These are phyloP conservation scores for Eclectus roratus DNA, from an alignment of 2,113 vertebrate genomes.

Conservation along the genomic window DNA sequence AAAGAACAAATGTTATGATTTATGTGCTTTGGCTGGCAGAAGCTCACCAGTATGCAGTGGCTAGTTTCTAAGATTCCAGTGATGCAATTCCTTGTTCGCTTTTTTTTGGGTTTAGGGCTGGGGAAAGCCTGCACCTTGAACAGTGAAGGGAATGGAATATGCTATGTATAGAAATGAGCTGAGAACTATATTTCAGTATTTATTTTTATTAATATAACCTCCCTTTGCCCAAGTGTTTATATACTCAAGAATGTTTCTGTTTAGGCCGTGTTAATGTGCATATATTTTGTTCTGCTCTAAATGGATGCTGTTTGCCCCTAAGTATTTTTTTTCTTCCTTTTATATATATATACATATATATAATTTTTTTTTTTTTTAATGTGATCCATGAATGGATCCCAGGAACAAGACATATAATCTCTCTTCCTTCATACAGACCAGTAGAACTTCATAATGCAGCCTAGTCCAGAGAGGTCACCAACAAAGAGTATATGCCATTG, in stretches of 20 bases:
- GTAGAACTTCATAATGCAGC: neutral
- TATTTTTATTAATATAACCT: neutral
- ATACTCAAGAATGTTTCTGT: neutral
- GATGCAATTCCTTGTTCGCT: neutral
- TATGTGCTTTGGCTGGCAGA: neutral
- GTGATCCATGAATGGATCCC: neutral
- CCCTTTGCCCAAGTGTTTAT: neutral
- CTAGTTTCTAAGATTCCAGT: neutral
- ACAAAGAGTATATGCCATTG: neutral
- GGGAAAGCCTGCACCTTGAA: neutral
- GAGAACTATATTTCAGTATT: neutral
- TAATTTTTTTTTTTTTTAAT: too few species aligned
- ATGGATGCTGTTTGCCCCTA: neutral
- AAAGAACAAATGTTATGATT: neutral
- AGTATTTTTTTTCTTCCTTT: too few species aligned
- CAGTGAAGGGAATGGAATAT: neutral
- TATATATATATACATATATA: neutral
- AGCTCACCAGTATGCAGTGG: neutral
- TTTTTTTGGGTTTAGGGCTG: neutral
- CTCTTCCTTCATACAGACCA: neutral
- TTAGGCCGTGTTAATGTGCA: neutral
- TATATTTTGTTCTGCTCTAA: neutral
- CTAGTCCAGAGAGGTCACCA: neutral
- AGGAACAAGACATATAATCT: neutral
- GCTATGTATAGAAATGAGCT: neutral